A percentile compares a stretch with the other conserved stretches of the same genome.
phyloP scores from a whole-genome alignment of 1,140 invertebrate genomes.

The Drosophila pectinifera region DNA sequence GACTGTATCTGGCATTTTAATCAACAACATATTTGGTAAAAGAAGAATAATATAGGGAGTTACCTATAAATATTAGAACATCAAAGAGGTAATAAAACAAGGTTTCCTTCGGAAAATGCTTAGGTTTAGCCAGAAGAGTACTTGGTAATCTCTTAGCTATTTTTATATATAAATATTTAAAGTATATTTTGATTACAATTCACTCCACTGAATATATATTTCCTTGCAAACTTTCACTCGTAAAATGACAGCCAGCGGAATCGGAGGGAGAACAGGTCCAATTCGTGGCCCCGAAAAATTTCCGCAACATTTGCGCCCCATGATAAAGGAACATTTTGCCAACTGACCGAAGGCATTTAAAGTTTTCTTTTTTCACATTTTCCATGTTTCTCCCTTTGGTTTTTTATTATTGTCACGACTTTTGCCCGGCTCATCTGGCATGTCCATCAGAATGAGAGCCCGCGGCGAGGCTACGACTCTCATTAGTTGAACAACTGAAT shows the following conservation, averaged over 20 bases:
- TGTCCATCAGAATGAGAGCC: conserved; percentile 48
- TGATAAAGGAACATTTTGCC: conserved; percentile 38
- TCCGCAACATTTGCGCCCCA: conserved; percentile 56
- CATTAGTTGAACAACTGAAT: conserved; percentile 77
- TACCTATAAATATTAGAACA: no score
- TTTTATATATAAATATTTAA: background rate
- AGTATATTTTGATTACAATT: conserved; percentile 14
- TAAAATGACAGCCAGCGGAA: conserved; percentile 5
- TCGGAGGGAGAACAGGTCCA: conserved; percentile 12
- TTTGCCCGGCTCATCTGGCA: conserved; percentile 47
- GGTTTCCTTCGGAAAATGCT: background rate
- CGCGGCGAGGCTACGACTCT: conserved; percentile 47
- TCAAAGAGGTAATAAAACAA: no score
- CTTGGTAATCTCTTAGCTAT: no score
- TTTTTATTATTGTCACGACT: conserved; percentile 65
- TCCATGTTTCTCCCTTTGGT: conserved; percentile 2
- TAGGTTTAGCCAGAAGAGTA: no score
- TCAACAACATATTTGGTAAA: background rate
- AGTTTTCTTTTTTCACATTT: conserved; percentile 62
- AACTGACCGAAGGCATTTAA: conserved; percentile 69
- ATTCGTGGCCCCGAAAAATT: conserved; percentile 46
- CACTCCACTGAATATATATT: background rate
- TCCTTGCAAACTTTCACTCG: conserved; percentile 8
- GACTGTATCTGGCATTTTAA: background rate
- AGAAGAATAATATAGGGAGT: no score